Conservation (phyloP, 2,113 vertebrate species). For the Myiagra hebetior region DNA sequence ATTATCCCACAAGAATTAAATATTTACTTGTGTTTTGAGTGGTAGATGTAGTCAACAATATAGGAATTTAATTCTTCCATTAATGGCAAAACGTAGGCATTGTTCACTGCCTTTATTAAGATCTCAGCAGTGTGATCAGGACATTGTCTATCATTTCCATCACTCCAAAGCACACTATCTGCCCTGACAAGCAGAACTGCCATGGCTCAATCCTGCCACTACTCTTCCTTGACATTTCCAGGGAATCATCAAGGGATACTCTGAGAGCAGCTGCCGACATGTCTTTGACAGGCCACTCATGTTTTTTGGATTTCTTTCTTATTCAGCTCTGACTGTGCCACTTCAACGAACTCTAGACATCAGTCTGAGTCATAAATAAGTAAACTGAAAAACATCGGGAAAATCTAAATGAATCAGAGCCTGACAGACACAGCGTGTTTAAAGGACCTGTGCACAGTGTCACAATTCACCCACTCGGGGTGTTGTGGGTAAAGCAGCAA, state of each 20-base stretch:
- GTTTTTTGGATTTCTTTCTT: background rate
- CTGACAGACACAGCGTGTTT: background rate
- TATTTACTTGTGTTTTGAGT: background rate
- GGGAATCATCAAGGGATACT: background rate
- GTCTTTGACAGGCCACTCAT: background rate
- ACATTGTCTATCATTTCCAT: background rate
- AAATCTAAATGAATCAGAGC: background rate
- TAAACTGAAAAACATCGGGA: background rate
- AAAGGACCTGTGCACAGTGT: background rate
- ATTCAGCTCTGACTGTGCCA: background rate
- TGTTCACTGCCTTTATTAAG: background rate
- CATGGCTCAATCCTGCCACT: constrained; percentile 13
- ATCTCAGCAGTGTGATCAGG: background rate
- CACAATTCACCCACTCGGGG: background rate
- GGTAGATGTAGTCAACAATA: background rate
- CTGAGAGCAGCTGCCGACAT: constrained; percentile 8
- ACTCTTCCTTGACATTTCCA: background rate
- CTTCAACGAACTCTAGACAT: background rate
- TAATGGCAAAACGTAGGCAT: background rate
- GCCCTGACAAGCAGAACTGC: constrained; percentile 32
- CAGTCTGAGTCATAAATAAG: background rate
- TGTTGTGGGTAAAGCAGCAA: background rate
- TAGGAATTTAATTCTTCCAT: background rate
- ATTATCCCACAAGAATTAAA: background rate
- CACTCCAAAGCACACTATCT: background rate